Evolutionary conservation across 2,888 invertebrate species (phyloP).

Genomic region (Phortica okadai): DNA sequence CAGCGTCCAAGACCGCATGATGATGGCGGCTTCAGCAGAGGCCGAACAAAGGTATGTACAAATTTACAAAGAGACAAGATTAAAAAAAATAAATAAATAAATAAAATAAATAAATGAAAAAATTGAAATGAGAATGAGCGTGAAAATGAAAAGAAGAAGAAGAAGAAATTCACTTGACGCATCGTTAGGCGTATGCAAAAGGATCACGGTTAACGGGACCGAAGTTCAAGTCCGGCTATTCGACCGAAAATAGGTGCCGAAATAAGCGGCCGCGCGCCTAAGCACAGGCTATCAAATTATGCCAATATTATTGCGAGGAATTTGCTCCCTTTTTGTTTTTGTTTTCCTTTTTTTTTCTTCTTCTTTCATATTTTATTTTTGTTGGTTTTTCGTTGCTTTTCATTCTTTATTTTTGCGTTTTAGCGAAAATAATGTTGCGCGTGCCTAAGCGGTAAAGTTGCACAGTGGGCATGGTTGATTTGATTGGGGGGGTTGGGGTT

Average conservation of each 20-base stretch:
- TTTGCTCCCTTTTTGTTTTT: background rate
- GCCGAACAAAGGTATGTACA: slow-evolving; percentile 73
- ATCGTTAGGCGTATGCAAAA: background rate
- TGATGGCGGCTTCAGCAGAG: slow-evolving; percentile 74
- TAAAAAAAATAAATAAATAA: background rate
- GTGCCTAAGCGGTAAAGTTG: background rate
- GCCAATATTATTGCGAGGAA: background rate
- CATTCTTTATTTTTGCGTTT: background rate
- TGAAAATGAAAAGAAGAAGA: background rate
- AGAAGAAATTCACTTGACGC: background rate
- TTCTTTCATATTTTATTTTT: background rate
- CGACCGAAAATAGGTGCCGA: background rate
- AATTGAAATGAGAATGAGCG: background rate
- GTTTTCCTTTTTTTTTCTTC: background rate
- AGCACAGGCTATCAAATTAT: slow-evolving; percentile 5
- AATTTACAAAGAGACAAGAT: background rate
- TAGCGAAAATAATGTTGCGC: background rate
- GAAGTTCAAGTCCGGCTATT: background rate
- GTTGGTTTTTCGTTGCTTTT: background rate
- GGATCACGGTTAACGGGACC: background rate
- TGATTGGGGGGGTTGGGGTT: too few relatives aligned
- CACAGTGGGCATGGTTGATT: too few relatives aligned
- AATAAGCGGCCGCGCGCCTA: background rate
- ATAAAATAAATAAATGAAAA: background rate
- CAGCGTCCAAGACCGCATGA: slow-evolving; percentile 74